Conservation (phyloP, 2,797 vertebrate genomes). For the Synaphobranchus kaupii region DNA sequence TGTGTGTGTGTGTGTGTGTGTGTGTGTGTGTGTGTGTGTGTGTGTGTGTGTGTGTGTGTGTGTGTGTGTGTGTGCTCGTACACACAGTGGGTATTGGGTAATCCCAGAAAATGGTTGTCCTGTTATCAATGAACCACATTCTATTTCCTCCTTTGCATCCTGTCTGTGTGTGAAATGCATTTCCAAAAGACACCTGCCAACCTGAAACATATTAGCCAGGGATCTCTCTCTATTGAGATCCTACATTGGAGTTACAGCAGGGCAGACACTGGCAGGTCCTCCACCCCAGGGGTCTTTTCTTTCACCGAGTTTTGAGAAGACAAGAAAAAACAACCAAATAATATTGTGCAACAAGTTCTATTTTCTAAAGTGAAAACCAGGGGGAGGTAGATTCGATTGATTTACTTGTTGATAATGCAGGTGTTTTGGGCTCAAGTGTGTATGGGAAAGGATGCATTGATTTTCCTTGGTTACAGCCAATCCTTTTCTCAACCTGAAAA, state of each 20-base stretch:
- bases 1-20: neutral
- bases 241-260: constrained; percentile 43
- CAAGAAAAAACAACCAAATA: neutral
- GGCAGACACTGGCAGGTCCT: constrained; percentile 23
- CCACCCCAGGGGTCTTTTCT: neutral
- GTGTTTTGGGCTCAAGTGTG: neutral
- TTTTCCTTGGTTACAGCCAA: neutral
- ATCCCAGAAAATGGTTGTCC: neutral
- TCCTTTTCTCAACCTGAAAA: neutral
- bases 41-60: too few relatives aligned
- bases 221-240: constrained; percentile 10
- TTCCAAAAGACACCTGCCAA: neutral
- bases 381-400: neutral
- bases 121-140: neutral
- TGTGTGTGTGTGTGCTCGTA: neutral
- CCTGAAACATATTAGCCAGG: neutral
- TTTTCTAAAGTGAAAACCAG: neutral
- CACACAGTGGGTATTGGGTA: neutral
- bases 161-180: neutral
- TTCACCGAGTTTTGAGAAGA: neutral
- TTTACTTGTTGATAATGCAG: neutral
- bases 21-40: too few relatives aligned
- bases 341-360: neutral
- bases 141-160: neutral
- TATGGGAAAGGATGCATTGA: neutral